Evolutionary conservation across 2,888 invertebrate genomes (phyloP).

Genomic region (Phalera bucephala): DNA sequence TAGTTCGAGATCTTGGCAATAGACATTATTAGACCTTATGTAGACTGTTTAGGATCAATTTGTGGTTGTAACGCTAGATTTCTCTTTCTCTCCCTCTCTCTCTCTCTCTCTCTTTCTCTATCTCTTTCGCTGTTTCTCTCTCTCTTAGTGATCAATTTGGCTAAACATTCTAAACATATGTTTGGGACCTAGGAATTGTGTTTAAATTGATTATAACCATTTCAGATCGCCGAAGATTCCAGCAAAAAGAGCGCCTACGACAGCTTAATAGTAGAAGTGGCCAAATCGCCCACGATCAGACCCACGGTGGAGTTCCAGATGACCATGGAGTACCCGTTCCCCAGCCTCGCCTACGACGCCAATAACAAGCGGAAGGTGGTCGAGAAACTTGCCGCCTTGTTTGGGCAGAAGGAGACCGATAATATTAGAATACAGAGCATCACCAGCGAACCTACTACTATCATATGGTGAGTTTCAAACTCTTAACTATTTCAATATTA

Average conservation of each 20-base stretch:
- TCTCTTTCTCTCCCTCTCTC: too few relatives aligned
- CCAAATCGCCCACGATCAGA: conserved; percentile 83
- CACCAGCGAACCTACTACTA: conserved; percentile 85
- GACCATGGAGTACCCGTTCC: conserved; percentile 87
- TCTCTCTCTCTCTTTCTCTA: too few relatives aligned
- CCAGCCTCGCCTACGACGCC: conserved; percentile 87
- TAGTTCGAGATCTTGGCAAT: too few relatives aligned
- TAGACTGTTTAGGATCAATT: too few relatives aligned
- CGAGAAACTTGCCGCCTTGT: conserved; percentile 89
- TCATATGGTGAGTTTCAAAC: conserved; percentile 84
- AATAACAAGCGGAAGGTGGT: conserved; percentile 90
- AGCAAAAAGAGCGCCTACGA: conserved; percentile 90
- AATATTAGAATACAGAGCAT: conserved; percentile 90
- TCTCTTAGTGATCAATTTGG: too few relatives aligned
- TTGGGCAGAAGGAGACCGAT: conserved; percentile 88
- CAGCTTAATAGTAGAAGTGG: conserved; percentile 89
- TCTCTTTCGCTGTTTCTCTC: too few relatives aligned
- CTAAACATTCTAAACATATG: too few relatives aligned
- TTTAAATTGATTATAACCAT: too few relatives aligned
- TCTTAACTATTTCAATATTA: too few relatives aligned
- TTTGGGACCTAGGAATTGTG: too few relatives aligned
- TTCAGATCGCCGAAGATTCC: conserved; percentile 87
- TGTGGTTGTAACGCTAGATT: too few relatives aligned
- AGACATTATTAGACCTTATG: too few relatives aligned
- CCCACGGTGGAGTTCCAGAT: conserved; percentile 92